Conservation (phyloP, 1,140 invertebrate species). For the Bombus difficillimus region DNA sequence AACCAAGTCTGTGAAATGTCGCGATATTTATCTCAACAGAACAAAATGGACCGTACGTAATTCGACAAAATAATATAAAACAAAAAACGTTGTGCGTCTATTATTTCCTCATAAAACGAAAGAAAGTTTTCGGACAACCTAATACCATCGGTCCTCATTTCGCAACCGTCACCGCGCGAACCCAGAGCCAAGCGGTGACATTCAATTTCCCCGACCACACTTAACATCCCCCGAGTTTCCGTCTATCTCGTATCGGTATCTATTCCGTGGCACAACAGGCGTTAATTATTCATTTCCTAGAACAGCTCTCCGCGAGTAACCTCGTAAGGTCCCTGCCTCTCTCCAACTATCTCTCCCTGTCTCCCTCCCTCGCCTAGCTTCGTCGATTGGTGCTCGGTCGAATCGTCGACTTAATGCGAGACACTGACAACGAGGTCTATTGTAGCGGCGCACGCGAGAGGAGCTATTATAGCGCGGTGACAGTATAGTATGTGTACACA, state of each 20-base stretch:
- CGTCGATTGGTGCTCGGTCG: constrained; percentile 30
- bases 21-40: no score
- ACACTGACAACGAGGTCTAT: constrained; percentile 67
- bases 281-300: constrained; percentile 55
- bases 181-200: background rate
- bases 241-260: constrained; percentile 27
- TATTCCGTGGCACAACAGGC: constrained; percentile 19
- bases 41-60: no score
- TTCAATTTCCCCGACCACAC: constrained; percentile 1
- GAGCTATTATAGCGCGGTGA: constrained; percentile 65
- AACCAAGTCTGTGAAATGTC: no score
- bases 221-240: background rate
- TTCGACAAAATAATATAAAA: no score
- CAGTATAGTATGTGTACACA: constrained; percentile 63
- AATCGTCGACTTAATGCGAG: constrained; percentile 55
- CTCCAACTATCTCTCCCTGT: background rate
- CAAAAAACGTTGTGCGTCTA: no score
- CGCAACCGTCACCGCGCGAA: background rate
- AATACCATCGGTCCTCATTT: background rate
- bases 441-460: constrained; percentile 53
- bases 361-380: background rate
- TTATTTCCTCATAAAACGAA: no score
- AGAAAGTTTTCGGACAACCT: no score
- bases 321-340: constrained; percentile 44
- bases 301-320: constrained; percentile 23